phyloP scores from a whole-genome alignment of 2,113 vertebrate genomes.

The Paradoxurus hermaphroditus region DNA sequence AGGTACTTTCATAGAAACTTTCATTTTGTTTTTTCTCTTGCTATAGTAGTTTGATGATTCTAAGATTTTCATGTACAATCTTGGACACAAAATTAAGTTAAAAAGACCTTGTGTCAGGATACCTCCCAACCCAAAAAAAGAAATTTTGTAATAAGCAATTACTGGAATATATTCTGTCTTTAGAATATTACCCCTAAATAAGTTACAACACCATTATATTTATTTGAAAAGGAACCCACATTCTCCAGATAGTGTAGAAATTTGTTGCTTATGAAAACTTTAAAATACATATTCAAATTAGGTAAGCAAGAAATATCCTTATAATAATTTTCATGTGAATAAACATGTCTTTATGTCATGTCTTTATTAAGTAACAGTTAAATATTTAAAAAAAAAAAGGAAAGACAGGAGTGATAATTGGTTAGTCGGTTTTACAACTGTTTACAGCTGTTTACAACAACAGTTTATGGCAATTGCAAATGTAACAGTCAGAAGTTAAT shows the following conservation, averaged over 20 bases:
- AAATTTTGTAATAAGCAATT: too few relatives aligned
- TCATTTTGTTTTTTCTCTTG: background rate
- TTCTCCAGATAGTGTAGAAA: background rate
- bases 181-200: background rate
- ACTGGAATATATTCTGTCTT: background rate
- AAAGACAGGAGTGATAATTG: background rate
- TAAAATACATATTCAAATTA: background rate
- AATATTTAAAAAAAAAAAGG: background rate
- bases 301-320: background rate
- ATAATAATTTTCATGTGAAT: background rate
- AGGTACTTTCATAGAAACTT: background rate
- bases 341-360: background rate
- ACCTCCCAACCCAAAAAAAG: background rate
- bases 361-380: background rate
- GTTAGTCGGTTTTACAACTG: background rate
- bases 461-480: background rate
- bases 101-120: background rate
- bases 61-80: background rate
- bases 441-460: background rate
- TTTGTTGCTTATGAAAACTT: background rate
- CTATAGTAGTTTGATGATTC: background rate
- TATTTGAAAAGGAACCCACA: background rate
- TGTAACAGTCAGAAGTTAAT: background rate
- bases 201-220: background rate
- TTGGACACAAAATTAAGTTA: background rate